phyloP scores from a whole-genome alignment of 2,797 vertebrate genomes.

The Helarctos malayanus region DNA sequence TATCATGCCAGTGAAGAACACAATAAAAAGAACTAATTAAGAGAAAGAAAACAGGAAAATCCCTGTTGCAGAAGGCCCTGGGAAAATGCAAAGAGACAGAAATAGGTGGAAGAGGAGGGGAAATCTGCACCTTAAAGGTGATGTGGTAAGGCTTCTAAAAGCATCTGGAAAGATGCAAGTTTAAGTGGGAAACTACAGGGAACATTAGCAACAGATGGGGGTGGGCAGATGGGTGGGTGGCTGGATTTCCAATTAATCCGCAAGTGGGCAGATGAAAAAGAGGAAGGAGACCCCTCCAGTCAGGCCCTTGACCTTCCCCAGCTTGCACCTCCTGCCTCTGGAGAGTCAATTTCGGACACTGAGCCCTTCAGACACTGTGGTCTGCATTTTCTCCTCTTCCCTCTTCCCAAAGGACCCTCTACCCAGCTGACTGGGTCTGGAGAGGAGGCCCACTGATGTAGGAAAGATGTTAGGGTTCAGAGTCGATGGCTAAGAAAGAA shows the following conservation, averaged over 20 bases:
- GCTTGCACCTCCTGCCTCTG: no score
- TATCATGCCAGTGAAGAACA: background rate
- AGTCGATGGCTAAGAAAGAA: background rate
- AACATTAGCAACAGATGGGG: background rate
- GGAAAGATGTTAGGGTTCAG: no score
- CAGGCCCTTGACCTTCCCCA: background rate
- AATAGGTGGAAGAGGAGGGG: background rate
- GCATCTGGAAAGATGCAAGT: background rate
- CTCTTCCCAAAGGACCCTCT: background rate
- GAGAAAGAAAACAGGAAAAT: background rate
- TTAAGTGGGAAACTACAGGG: no score
- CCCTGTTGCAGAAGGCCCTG: background rate
- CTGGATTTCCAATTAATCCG: background rate
- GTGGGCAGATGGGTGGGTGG: no score
- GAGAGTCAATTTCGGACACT: background rate
- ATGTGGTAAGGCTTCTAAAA: background rate
- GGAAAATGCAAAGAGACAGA: background rate
- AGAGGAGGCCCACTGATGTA: background rate
- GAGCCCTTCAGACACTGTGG: background rate
- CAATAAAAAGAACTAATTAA: background rate
- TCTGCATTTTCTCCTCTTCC: background rate
- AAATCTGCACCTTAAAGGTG: background rate
- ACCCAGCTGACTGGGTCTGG: background rate
- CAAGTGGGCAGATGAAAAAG: background rate
- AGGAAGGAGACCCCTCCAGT: rapidly evolving